Evolutionary conservation across 1,140 invertebrate species (phyloP).

Genomic region (Scaptomyza montana): DNA sequence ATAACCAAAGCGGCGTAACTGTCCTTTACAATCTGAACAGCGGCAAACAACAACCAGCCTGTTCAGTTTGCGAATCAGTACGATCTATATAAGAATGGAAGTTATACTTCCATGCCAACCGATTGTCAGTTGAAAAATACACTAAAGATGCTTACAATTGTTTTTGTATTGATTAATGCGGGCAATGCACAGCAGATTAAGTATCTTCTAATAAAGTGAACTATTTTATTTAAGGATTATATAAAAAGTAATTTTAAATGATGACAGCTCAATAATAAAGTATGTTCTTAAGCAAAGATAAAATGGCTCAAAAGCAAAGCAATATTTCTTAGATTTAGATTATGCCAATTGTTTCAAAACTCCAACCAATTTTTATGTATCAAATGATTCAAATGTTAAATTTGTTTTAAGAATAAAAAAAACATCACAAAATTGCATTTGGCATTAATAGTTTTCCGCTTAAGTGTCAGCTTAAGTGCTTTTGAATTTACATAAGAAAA

Average conservation of each 20-base stretch:
- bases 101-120: background rate
- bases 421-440: no score
- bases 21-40: slow-evolving; percentile 44
- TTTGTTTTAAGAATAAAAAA: background rate
- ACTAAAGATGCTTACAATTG: background rate
- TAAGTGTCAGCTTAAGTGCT: background rate
- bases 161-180: background rate
- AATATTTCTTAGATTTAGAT: no score
- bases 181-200: background rate
- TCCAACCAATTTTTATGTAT: no score
- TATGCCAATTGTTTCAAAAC: no score
- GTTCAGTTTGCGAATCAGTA: background rate
- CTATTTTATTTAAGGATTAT: background rate
- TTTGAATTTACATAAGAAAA: background rate
- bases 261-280: no score
- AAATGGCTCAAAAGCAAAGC: no score
- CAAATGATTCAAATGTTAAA: no score
- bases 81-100: background rate
- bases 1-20: slow-evolving; percentile 44
- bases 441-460: no score
- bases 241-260: background rate
- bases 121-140: background rate
- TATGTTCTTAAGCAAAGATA: no score
- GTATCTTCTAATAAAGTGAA: background rate
- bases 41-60: background rate